Base-by-base conservation (phyloP, 2,888 invertebrate genomes). In the Chouioia cunea region DNA sequence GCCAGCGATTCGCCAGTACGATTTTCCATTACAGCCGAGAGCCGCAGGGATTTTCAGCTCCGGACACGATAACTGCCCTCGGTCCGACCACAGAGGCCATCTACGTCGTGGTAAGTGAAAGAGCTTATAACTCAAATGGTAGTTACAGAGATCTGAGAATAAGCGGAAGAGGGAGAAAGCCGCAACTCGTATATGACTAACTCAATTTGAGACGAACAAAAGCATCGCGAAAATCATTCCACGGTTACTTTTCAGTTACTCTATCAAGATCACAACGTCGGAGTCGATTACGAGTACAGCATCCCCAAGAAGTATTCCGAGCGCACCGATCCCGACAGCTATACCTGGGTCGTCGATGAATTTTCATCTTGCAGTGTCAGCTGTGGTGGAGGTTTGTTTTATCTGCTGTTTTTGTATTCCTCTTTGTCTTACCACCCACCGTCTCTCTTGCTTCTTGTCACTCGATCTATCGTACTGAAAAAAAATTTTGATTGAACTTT, bases 1-100 rank as follows among this genome's bases (percentile, higher is more conserved):
- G 91, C 44, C 87, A 94, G 79, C 87, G 88, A 70, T 95, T 96
- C 80, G 94, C 94, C 0, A 96, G 96, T 14, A 91, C 93, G 4
- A 90, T 91, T 79, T 97, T 97, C 90, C 91, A 93, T 81, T 99
- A 99, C 84, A 93, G 95, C 77, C 89, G 97, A 74, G 91, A 91
- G 77, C 93, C 93, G 18, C 91, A 92, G 82, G 94, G 93, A 2
- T 92, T 93, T 80, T 90, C 92, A 0, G 93, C 95, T 0, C 94
- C 95, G 0, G 98, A 99, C 87, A 92, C 90, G 74, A 88, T 99
- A 58, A 89, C 91, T 14, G 92, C 94, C 71, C 87, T 92, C 48
- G 98, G 98, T 68, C 98, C 98, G 2, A 95, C 93, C n/a, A 90
- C 89, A n/a, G 97, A 98, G 87, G 89, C 94, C 1, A 88, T 97